A percentile compares a stretch with the other conserved stretches of the same genome.
Evolutionary conservation across 2,888 invertebrate genomes (phyloP).

Genomic region (Dryocosmus kuriphilus): DNA sequence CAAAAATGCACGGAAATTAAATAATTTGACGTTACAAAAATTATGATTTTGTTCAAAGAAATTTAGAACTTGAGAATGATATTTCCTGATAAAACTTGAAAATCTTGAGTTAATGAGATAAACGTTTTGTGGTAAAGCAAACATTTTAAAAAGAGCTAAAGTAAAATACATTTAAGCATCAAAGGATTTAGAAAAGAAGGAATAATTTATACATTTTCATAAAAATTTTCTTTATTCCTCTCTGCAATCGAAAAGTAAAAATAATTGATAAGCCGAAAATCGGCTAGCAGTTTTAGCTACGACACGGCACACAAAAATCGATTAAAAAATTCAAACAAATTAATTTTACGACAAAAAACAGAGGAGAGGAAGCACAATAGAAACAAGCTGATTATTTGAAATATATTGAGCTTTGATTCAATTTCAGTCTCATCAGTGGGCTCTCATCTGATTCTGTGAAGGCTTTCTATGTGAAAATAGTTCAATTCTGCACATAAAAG

Average conservation of each 20-base stretch:
- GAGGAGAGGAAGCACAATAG: not conserved
- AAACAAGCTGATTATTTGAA: not conserved
- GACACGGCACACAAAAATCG: not conserved
- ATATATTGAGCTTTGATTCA: not conserved
- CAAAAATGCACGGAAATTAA: not conserved
- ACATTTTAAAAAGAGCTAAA: not conserved
- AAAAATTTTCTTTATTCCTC: too few species aligned
- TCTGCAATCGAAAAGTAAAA: too few species aligned
- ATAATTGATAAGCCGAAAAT: not conserved
- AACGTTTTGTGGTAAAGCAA: too few species aligned
- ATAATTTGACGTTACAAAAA: not conserved
- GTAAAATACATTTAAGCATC: not conserved
- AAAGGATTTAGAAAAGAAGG: too few species aligned
- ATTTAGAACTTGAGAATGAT: not conserved
- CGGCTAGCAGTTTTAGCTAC: not conserved
- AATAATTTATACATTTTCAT: too few species aligned
- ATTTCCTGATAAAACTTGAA: not conserved
- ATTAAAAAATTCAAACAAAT: not conserved
- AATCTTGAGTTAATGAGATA: not conserved
- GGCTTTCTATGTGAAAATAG: conserved; percentile 1
- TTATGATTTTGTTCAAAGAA: not conserved
- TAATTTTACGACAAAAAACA: not conserved
- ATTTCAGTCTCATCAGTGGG: not conserved
- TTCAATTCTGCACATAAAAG: not conserved
- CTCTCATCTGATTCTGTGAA: conserved; percentile 27